Conservation (phyloP, 2,113 vertebrate genomes). For the Egretta garzetta region DNA sequence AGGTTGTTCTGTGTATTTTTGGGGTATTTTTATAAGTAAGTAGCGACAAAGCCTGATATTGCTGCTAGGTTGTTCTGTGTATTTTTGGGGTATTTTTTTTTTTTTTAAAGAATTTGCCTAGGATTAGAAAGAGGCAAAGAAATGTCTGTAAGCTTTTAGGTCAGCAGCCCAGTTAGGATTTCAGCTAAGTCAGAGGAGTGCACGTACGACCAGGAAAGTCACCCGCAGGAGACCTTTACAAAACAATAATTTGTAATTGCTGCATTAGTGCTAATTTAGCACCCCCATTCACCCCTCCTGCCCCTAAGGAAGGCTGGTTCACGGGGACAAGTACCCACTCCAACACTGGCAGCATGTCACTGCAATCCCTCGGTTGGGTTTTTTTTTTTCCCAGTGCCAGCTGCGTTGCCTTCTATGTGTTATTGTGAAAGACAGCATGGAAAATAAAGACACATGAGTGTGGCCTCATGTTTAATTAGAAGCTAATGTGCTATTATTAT, state of each 20-base stretch:
- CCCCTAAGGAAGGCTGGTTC: not conserved
- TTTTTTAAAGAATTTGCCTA: not conserved
- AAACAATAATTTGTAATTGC: not conserved
- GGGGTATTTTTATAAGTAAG: not conserved
- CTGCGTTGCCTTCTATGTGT: not conserved
- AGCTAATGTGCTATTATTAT: slow-evolving; percentile 41
- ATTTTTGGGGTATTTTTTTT: not conserved
- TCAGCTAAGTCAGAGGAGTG: not conserved
- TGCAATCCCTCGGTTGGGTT: not conserved
- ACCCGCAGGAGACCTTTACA: not conserved
- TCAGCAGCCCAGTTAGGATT: not conserved
- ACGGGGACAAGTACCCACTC: not conserved
- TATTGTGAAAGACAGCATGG: slow-evolving; percentile 42
- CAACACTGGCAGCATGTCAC: not conserved
- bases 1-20: not conserved
- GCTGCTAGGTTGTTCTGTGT: not conserved
- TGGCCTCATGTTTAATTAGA: slow-evolving; percentile 61
- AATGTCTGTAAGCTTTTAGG: not conserved
- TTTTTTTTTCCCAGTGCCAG: not conserved
- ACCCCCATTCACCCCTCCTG: not conserved
- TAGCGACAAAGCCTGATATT: not conserved
- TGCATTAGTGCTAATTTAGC: not conserved
- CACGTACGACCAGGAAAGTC: not conserved
- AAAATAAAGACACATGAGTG: slow-evolving; percentile 36
- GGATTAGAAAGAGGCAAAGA: not conserved